These are phyloP conservation scores for Tragopan temminckii DNA, from an alignment of 2,797 vertebrate species.

Conservation along the genomic window DNA sequence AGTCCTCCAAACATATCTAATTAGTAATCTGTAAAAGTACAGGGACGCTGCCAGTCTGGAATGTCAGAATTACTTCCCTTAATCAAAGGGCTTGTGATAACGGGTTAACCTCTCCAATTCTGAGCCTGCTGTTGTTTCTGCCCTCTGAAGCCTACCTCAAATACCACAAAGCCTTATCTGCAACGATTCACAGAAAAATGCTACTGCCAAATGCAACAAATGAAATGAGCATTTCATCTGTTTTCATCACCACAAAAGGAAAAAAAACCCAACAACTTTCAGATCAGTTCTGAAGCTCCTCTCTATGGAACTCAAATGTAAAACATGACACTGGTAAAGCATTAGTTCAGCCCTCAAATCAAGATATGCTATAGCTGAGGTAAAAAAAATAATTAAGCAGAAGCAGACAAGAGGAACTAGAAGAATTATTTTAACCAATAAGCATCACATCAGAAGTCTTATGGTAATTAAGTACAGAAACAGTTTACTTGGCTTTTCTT, in stretches of 20 bases:
- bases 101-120: neutral
- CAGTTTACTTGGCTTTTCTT: neutral
- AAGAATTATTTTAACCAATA: neutral
- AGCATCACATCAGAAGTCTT: neutral
- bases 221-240: neutral
- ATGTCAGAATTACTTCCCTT: conserved; percentile 4
- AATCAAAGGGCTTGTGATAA: neutral
- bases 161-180: neutral
- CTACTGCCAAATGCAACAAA: neutral
- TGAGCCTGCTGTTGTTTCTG: neutral
- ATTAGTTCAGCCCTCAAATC: neutral
- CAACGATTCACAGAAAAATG: neutral
- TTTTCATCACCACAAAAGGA: rapidly evolving
- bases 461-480: neutral
- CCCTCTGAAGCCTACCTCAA: neutral
- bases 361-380: neutral
- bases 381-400: neutral
- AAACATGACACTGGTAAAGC: neutral
- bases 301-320: neutral
- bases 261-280: neutral
- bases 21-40: neutral
- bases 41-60: neutral
- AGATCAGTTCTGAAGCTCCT: neutral
- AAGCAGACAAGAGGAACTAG: neutral
- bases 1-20: neutral